Evolutionary conservation across 2,888 invertebrate genomes (phyloP), one percentile per base, ranked within the genome.

Genomic region (Atethmia centrago): DNA sequence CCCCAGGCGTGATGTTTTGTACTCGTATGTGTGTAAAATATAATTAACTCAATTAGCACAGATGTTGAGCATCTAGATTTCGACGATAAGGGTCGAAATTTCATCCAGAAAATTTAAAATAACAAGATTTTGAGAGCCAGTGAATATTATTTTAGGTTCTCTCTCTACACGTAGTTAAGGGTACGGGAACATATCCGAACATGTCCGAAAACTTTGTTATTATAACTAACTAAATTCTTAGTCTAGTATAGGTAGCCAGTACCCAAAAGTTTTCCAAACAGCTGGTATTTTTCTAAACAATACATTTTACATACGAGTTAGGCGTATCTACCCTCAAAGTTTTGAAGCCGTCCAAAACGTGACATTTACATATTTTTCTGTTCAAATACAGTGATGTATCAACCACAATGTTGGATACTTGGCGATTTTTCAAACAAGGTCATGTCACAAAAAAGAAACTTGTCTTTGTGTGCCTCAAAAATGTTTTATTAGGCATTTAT

Each of bases 341-440:
- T 77, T 75, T 28, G 47, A 21, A 67, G 14, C 62, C 63, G 64
- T 76, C 78, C 75, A 51, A 79, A 83, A 82, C 73, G 86, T 85
- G 85, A 85, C 87, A 92, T 92, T 90, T 88, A 87, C 90, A 91
- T 91, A 88, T 88, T 88, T 89, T 89, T 88, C 68, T 51, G 31
- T 40, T 53, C 31, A 10, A 12, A 55, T 49, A 62, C 53, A n/a
- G 40, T 47, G 53, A 56, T 61, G 61, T 53, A 36, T 55, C 42
- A 28, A 49, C 28, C 42, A 45, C 49, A 42, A 74, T 40, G 19
- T 61, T 19, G 42, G 36, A n/a, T 36, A 61, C 21, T 79, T 61
- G 47, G 31, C 42, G 31, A 31, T 55, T 71, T 49, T 56, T 25
- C 40, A 31, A 36, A 53, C 45, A 45, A 40, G 36, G 36, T 36